Conservation (phyloP, 2,113 vertebrate species). For the Lathamus discolor region DNA sequence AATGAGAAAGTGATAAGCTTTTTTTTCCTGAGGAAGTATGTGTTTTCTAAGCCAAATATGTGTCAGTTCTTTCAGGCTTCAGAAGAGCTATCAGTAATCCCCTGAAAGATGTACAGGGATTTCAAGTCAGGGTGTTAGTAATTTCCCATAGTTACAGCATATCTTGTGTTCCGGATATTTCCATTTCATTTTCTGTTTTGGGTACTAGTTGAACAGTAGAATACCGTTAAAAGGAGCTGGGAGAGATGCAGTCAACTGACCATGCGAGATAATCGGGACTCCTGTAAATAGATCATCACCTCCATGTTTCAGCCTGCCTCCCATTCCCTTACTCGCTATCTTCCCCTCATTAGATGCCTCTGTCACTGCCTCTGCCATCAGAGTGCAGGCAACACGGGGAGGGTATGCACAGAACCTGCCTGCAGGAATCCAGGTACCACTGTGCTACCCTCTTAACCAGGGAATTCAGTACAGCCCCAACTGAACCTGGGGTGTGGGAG, state of each 20-base stretch:
- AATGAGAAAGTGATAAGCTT: neutral
- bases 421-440: neutral
- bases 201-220: neutral
- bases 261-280: neutral
- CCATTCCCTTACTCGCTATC: rapidly evolving
- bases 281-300: neutral
- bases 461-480: neutral
- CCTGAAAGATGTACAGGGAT: neutral
- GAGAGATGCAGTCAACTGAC: neutral
- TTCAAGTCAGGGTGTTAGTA: neutral
- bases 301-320: neutral
- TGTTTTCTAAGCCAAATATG: neutral
- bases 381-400: neutral
- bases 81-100: neutral
- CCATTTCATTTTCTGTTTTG: neutral
- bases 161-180: neutral
- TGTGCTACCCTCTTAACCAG: rapidly evolving
- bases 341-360: neutral
- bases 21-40: neutral
- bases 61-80: neutral
- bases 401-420: neutral
- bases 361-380: neutral
- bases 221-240: neutral
- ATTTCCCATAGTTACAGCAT: neutral
- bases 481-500: rapidly evolving